Evolutionary conservation across 2,888 invertebrate species (phyloP), one percentile per base, ranked within the genome.

Genomic region (Erannis defoliaria): DNA sequence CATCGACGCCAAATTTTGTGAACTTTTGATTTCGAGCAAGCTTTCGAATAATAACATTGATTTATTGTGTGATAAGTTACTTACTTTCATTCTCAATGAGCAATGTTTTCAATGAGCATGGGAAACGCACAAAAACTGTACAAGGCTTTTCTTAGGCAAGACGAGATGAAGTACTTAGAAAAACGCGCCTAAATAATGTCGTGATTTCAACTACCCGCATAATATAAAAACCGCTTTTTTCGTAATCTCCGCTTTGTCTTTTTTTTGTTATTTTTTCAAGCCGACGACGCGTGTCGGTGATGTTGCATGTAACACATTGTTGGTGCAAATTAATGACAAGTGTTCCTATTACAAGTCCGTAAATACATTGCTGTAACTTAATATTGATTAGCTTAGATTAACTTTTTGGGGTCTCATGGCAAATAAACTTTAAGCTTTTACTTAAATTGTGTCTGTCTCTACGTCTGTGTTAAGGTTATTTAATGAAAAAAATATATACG

Each of bases 71-170:
- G 69, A 64, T 64, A 55, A 53, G 48, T 55, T 29, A 59, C 65
- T 73, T 74, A 82, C 88, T 85, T 86, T 85, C 85, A 66, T 81
- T 84, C 76, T 81, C 75, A 63, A 70, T 64, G 72, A 51, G 33
- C 49, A 14, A 58, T 21, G 55, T 66, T 66, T 54, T 71, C 68
- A 71, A 72, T 70, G 61, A 42, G 74, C 75, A 77, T 82, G 85
- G 80, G 85, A 82, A 84, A 77, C 70, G 61, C 58, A 55, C 64
- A 55, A 49, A 68, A 64, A 70, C 68, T 21, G 18, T 78, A 75
- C 54, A 53, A 72, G 61, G 51, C 49, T 66, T 68, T 73, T 73
- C 76, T 78, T 78, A 67, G 61, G 78, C 73, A 76, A 82, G 67
- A 67, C 57, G 64, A 71, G 62, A 69, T 65, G 61, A 49, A 55